Evolutionary conservation across 2,888 invertebrate genomes (phyloP).

Genomic region (Lithophane ornitopus): DNA sequence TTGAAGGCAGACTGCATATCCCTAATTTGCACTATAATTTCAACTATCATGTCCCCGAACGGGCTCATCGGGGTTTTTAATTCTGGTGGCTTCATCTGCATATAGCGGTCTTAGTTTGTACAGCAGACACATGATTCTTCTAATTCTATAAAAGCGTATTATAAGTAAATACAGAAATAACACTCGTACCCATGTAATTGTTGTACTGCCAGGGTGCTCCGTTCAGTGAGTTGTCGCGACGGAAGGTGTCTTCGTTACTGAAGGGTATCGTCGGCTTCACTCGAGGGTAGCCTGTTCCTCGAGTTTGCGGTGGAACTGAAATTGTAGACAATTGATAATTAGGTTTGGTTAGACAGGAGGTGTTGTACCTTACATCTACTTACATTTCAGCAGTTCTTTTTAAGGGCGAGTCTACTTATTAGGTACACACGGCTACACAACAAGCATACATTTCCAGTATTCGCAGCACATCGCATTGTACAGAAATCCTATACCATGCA

Average conservation of each 20-base stretch:
- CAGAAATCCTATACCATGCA: too few relatives aligned
- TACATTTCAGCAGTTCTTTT: neutral
- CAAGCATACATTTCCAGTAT: too few relatives aligned
- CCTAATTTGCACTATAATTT: neutral
- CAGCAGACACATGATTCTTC: neutral
- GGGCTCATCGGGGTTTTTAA: neutral
- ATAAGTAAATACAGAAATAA: neutral
- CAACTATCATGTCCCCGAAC: neutral
- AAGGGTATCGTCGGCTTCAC: slow-evolving; percentile 83
- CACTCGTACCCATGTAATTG: slow-evolving; percentile 57
- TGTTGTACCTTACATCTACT: neutral
- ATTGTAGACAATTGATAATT: slow-evolving; percentile 14
- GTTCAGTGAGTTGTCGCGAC: slow-evolving; percentile 69
- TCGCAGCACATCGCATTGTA: too few relatives aligned
- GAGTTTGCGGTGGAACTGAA: slow-evolving; percentile 41
- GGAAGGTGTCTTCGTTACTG: slow-evolving; percentile 76
- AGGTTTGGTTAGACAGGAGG: too few relatives aligned
- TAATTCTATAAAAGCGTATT: neutral
- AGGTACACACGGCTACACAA: too few relatives aligned
- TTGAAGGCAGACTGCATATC: too few relatives aligned
- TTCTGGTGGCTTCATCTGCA: neutral
- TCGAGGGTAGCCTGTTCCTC: slow-evolving; percentile 80
- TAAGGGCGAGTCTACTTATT: neutral
- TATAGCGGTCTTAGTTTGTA: neutral
- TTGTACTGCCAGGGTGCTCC: slow-evolving; percentile 75